These are phyloP conservation scores for Stenodema calcarata DNA, from an alignment of 2,888 invertebrate species.

Conservation along the genomic window DNA sequence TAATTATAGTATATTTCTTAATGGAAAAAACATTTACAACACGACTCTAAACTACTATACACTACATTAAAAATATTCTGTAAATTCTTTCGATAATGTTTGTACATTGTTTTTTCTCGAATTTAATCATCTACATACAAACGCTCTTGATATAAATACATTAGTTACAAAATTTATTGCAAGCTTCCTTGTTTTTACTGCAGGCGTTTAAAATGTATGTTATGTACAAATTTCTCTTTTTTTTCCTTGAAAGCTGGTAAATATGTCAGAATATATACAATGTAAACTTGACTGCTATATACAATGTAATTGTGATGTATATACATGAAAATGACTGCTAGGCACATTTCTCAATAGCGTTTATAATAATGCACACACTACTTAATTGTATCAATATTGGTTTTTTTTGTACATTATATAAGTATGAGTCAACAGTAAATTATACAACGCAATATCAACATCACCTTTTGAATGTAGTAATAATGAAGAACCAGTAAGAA, in stretches of 20 bases:
- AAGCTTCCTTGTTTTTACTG: slow-evolving; percentile 39
- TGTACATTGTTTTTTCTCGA: slow-evolving; percentile 48
- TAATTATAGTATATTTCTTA: slow-evolving; percentile 52
- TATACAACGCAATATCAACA: background rate
- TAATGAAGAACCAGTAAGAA: too few relatives aligned
- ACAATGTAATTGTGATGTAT: slow-evolving; percentile 29
- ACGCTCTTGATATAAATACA: slow-evolving; percentile 54
- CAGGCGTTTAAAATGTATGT: background rate
- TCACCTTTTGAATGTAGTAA: too few relatives aligned
- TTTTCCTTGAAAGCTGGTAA: slow-evolving; percentile 6
- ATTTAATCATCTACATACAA: slow-evolving; percentile 52
- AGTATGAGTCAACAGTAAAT: background rate
- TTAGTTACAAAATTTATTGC: slow-evolving; percentile 22
- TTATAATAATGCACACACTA: slow-evolving; percentile 19
- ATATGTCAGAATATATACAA: background rate
- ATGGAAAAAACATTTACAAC: slow-evolving; percentile 56
- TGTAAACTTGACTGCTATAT: slow-evolving; percentile 6
- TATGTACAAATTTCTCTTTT: background rate
- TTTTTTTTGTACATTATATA: background rate
- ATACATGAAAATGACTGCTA: slow-evolving; percentile 25
- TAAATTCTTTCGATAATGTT: slow-evolving; percentile 50
- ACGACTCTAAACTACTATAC: slow-evolving; percentile 55
- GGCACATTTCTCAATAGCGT: slow-evolving; percentile 28
- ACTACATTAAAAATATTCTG: slow-evolving; percentile 55
- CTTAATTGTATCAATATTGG: background rate